phyloP scores from a whole-genome alignment of 2,797 vertebrate genomes.

The Pipistrellus nathusii region DNA sequence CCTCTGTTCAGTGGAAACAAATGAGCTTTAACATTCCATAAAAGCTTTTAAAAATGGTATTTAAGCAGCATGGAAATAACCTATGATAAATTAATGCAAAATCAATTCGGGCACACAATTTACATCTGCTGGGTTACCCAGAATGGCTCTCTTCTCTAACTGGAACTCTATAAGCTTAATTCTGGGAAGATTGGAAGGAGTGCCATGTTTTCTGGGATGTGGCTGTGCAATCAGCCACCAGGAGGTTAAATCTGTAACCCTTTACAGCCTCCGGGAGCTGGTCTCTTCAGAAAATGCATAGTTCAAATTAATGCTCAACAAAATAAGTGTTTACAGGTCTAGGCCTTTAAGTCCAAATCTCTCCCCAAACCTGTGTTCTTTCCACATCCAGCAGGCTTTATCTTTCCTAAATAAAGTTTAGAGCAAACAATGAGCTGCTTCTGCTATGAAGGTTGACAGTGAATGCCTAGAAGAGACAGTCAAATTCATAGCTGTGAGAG shows the following conservation, averaged over 20 bases:
- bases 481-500: not conserved
- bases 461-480: not conserved
- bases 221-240: constrained; percentile 22
- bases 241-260: constrained; percentile 31
- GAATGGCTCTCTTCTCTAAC: constrained; percentile 68
- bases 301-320: not conserved
- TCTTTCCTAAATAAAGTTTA: not conserved
- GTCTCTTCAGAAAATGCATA: not conserved
- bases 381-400: not conserved
- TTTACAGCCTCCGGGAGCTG: not conserved
- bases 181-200: constrained; percentile 72
- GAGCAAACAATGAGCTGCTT: not conserved
- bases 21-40: constrained; percentile 59
- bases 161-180: constrained; percentile 75
- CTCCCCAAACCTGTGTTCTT: not conserved
- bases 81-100: constrained; percentile 73
- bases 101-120: constrained; percentile 75
- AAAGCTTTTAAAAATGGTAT: constrained; percentile 65
- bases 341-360: not conserved
- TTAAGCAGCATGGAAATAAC: constrained; percentile 70
- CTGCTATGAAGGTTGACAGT: not conserved
- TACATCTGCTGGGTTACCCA: constrained; percentile 70
- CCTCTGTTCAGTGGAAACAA: constrained; percentile 27
- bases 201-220: constrained; percentile 59
- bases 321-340: not conserved